These are phyloP conservation scores for Hafferia zeledoni DNA, from an alignment of 2,797 vertebrate species.

Conservation along the genomic window DNA sequence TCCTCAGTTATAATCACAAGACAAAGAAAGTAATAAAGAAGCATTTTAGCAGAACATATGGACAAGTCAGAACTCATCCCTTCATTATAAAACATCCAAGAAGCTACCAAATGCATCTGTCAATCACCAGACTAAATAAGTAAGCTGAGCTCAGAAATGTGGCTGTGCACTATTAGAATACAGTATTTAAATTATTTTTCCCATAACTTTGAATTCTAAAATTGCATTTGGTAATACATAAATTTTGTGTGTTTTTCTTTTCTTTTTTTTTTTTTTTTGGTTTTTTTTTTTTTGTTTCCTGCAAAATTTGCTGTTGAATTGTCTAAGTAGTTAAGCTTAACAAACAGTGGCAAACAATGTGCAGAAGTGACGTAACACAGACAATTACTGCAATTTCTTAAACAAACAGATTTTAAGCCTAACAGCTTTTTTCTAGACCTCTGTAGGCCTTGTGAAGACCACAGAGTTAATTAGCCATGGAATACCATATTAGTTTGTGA, in stretches of 20 bases:
- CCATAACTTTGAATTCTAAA: not conserved
- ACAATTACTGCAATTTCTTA: not conserved
- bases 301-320: not conserved
- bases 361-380: not conserved
- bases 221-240: not conserved
- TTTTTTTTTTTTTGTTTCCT: not conserved
- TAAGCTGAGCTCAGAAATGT: conserved; percentile 35
- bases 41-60: not conserved
- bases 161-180: not conserved
- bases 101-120: conserved; percentile 74
- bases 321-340: not conserved
- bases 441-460: not conserved
- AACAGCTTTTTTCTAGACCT: not conserved
- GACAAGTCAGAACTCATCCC: not conserved
- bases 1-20: not conserved
- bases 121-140: conserved; percentile 69
- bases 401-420: not conserved
- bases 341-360: not conserved
- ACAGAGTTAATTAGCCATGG: not conserved
- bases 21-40: not conserved
- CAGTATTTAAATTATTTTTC: not conserved
- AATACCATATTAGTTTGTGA: not conserved
- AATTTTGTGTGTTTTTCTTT: not conserved
- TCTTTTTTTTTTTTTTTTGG: not conserved
- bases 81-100: not conserved